Base-by-base conservation (phyloP, 2,113 vertebrate genomes). In the Coregonus clupeaformis region DNA sequence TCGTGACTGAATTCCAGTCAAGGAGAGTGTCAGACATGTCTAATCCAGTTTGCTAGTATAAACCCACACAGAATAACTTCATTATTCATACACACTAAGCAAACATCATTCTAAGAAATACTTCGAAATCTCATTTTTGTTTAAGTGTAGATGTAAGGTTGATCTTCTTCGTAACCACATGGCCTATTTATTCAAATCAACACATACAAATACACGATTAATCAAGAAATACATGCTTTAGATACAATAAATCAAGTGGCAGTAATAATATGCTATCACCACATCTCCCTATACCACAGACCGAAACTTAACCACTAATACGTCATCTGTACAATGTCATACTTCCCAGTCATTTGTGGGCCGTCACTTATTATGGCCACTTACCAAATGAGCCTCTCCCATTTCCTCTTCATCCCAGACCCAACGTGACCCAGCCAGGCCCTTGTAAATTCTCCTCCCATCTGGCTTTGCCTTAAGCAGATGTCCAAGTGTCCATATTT, bases 401-500 rank as follows among this genome's bases (percentile, higher is more conserved):
- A 87, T 89, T 89, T 88, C 86, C 86, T 86, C 85, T 79, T 84
- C 87, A 81, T 87, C 84, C 72, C 72, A 82, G 84, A 63, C 81
- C 59, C 84, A 84, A 76, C 72, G 55, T 84, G 82, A 83, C 86
- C 86, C 77, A 6, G 45, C 82, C 73, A 75, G 80, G 72, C 57
- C 64, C 81, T 82, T 79, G 80, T 87, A 88, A 85, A 86, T 60
- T 76, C 84, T 78, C 60, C 69, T 71, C 73, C 77, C 88, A 86
- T 87, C 82, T 86, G 89, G 86, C 83, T 90, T 81, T 52, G 86
- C 88, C 86, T 90, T 84, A 86, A 85, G 83, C 81, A 80, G 6
- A 74, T 79, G 87, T 89, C 83, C 82, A 81, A 82, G 79, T 84
- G 83, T 89, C 84, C 85, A 77, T 86, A 67, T 74, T 66, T 74